Base-by-base conservation (phyloP, 2,113 vertebrate species). In the Oreochromis tanganicae region DNA sequence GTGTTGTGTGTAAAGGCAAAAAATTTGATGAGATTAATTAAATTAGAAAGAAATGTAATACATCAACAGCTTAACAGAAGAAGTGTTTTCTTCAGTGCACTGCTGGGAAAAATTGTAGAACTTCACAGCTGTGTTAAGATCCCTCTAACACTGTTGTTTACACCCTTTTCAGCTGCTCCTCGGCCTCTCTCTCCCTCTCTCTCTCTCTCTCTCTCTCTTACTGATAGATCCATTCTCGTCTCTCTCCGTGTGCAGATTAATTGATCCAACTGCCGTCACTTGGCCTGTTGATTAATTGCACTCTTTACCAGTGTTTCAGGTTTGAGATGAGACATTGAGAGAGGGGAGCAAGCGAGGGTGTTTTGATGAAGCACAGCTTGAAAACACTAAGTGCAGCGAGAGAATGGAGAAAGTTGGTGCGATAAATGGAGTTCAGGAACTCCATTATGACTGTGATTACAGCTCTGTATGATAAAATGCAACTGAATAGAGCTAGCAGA, bases 391-490 rank as follows among this genome's bases (percentile, higher is more conserved):
- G 83, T 5, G 83, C 36, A n/a, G 68, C 3, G 0, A 50, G 84
- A 80, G 83, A 91, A 73, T 21, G 81, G 87, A 90, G 85, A 85
- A 89, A 87, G 80, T 88, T 85, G 52, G 61, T 9, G 80, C 36
- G 9, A 85, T 68, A 90, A 88, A 90, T 91, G 86, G 92, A 84
- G 92, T 92, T 93, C 89, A 89, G 83, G 87, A 93, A 90, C 87
- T 92, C 90, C 83, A 91, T 89, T 89, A 90, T 87, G 86, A 85
- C 79, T 55, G 63, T 83, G 92, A 89, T 88, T 89, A 91, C 87
- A 71, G 79, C 86, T 48, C 17, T 4, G 79, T 68, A 79, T 88
- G 86, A 88, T 90, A 71, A 88, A 93, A 83, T 21, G 63, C 68
- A 13, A 75, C 29, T 78, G 81, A 86, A 68, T 81, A 73, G 75